These are phyloP conservation scores for Gallinago paraguaiae DNA, from an alignment of 2,113 vertebrate species.

Conservation along the genomic window DNA sequence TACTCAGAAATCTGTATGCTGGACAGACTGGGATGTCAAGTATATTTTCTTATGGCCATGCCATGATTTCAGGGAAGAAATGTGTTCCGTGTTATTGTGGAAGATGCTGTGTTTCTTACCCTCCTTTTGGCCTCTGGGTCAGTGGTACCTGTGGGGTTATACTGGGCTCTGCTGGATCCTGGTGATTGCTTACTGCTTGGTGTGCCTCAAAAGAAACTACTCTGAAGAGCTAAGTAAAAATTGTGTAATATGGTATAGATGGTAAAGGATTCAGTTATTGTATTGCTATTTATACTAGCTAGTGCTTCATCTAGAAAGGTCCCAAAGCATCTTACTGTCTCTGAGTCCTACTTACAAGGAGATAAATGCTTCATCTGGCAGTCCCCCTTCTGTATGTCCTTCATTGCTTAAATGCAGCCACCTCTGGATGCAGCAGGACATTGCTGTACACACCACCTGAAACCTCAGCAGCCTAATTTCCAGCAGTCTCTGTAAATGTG, in stretches of 20 bases:
- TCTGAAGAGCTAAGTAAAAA: background rate
- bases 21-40: background rate
- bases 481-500: background rate
- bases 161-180: background rate
- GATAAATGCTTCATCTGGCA: background rate
- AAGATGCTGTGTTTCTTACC: background rate
- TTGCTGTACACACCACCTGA: background rate
- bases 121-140: background rate
- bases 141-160: background rate
- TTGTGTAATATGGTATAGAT: background rate
- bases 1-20: background rate
- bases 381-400: background rate
- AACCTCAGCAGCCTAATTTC: background rate
- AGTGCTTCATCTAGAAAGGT: background rate
- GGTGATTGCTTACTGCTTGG: background rate
- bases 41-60: background rate
- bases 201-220: background rate
- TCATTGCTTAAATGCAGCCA: background rate
- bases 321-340: background rate
- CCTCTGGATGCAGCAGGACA: background rate
- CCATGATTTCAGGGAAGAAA: background rate
- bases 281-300: background rate
- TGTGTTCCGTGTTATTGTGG: background rate
- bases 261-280: background rate
- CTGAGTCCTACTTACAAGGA: background rate